These are phyloP conservation scores for Drosophila seclusa DNA, from an alignment of 2,888 invertebrate genomes.

Conservation along the genomic window DNA sequence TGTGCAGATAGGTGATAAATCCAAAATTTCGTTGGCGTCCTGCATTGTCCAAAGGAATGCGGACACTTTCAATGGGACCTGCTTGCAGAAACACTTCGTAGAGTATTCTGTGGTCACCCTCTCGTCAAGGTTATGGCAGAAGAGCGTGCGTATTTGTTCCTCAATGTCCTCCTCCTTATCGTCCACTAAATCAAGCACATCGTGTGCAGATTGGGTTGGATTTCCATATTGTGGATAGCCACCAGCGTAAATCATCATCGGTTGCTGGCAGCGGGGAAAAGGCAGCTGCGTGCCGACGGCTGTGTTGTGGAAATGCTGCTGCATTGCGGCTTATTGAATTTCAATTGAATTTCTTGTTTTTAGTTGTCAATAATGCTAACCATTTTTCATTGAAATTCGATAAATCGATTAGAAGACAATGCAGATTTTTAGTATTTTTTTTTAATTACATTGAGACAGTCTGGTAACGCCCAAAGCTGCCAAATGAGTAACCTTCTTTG, in stretches of 20 bases:
- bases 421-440: neutral
- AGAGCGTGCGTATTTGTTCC: slow-evolving; percentile 89
- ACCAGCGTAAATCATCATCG: slow-evolving; percentile 11
- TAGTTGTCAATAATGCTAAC: neutral
- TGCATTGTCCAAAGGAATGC: slow-evolving; percentile 91
- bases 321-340: slow-evolving; percentile 29
- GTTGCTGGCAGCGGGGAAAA: neutral
- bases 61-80: slow-evolving; percentile 91
- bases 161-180: slow-evolving; percentile 69
- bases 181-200: slow-evolving; percentile 11
- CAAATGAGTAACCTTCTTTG: too few relatives aligned
- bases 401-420: slow-evolving; percentile 9
- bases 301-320: slow-evolving; percentile 31
- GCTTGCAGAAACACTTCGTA: slow-evolving; percentile 91
- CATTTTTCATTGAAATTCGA: neutral
- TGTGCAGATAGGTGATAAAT: slow-evolving; percentile 92
- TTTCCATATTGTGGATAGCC: slow-evolving; percentile 19
- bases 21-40: slow-evolving; percentile 89
- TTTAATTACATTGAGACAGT: too few relatives aligned
- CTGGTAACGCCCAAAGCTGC: too few relatives aligned
- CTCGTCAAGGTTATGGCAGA: slow-evolving; percentile 93
- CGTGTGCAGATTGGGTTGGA: neutral
- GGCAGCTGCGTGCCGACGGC: slow-evolving; percentile 14
- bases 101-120: slow-evolving; percentile 92
- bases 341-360: neutral